Evolutionary conservation across 2,113 vertebrate species (phyloP), one percentile per base, ranked within the genome.

Genomic region (Campylomormyrus numenius): DNA sequence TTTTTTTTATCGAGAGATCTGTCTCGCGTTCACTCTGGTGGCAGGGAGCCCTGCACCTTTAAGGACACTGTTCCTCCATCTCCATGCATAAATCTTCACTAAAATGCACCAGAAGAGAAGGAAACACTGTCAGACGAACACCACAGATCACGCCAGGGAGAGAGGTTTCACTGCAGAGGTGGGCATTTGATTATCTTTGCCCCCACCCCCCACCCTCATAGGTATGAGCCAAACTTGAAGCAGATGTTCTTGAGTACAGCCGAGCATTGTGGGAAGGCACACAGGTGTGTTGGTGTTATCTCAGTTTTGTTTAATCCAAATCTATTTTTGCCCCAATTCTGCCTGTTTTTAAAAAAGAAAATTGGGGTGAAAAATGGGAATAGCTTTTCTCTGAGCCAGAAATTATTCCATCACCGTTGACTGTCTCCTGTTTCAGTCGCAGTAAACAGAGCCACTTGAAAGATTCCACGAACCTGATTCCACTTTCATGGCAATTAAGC

Each of bases 391-490:
- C n/a, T 27, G 84, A 31, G 21, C 84, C n/a, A 86, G 84, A 86
- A 88, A 48, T 90, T 86, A 89, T 91, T 50, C 49, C 11, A 50
- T 86, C 84, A 13, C 91, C 89, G 90, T 91, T 89, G 90, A 88
- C 91, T 90, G 85, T 85, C 84, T 58, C 58, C 91, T 89, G 90
- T 42, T 90, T 93, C 89, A 92, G 89, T 93, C 90, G 90, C 91
- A 90, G 92, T 93, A 94, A 95, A 92, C 91, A 92, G 90, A 77
- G 77, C 93, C 85, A 91, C 74, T 80, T 39, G 2, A 11, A 80
- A 80, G 92, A 93, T 93, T 90, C 89, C 92, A 93, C 92, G 89
- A 92, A 94, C 94, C 93, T 94, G 94, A 92, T 93, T 92, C 85
- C 89, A 87, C 92, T 92, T 90, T 27, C 89, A 92, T 89, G 90